Evolutionary conservation across 1,140 invertebrate species (phyloP).

Genomic region (Drosophila eugracilis): DNA sequence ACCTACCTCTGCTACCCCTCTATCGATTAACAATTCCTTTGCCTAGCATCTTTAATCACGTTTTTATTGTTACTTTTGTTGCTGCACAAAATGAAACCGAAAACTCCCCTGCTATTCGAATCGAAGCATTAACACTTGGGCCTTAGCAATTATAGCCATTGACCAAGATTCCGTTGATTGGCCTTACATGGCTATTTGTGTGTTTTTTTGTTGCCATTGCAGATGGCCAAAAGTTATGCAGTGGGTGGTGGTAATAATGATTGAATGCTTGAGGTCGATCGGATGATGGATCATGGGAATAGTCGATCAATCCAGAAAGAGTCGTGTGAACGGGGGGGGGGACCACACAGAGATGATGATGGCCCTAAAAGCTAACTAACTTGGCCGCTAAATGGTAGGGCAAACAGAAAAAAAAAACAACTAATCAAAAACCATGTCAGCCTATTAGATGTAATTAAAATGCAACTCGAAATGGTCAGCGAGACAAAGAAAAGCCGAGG

Average conservation of each 20-base stretch:
- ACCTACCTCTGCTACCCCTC: constrained; percentile 18
- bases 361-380: constrained; percentile 49
- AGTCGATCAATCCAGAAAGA: constrained; percentile 27
- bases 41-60: constrained; percentile 82
- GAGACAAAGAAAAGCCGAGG: constrained; percentile 40
- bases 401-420: constrained; percentile 52
- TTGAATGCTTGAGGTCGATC: constrained; percentile 69
- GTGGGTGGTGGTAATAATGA: constrained; percentile 76
- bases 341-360: constrained; percentile 64
- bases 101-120: constrained; percentile 48
- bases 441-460: constrained; percentile 76
- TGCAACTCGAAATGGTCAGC: constrained; percentile 51
- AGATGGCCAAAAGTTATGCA: constrained; percentile 55
- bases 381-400: constrained; percentile 56
- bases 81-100: constrained; percentile 70
- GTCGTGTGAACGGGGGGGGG: constrained; percentile 27
- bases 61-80: constrained; percentile 70
- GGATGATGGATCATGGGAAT: constrained; percentile 79
- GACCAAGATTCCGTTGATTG: constrained; percentile 78
- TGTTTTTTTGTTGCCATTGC: constrained; percentile 42
- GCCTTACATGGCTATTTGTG: constrained; percentile 65
- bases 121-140: constrained; percentile 66
- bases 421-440: constrained; percentile 9
- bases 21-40: constrained; percentile 47
- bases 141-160: constrained; percentile 69